Evolutionary conservation across 2,888 invertebrate genomes (phyloP).

Genomic region (Hemithea aestivaria): DNA sequence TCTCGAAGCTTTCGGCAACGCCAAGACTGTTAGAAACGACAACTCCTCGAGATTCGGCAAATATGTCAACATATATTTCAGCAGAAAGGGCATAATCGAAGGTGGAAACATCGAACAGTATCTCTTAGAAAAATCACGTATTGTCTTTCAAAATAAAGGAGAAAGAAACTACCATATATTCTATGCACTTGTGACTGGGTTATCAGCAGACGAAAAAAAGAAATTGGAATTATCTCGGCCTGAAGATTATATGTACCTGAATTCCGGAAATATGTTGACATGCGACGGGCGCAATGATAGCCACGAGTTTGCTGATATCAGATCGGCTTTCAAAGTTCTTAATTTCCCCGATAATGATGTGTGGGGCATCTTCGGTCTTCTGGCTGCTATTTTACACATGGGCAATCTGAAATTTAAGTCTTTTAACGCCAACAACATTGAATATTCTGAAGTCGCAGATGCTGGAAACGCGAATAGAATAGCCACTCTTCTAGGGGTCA

Average conservation of each 20-base stretch:
- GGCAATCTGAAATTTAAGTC: slow-evolving; percentile 94
- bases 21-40: slow-evolving; percentile 96
- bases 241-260: slow-evolving; percentile 88
- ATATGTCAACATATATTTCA: slow-evolving; percentile 95
- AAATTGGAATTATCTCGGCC: slow-evolving; percentile 86
- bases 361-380: slow-evolving; percentile 89
- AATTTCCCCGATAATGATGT: slow-evolving; percentile 92
- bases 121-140: slow-evolving; percentile 94
- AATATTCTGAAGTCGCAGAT: slow-evolving; percentile 91
- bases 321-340: slow-evolving; percentile 95
- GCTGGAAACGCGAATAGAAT: slow-evolving; percentile 83
- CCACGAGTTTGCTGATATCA: slow-evolving; percentile 91
- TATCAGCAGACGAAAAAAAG: slow-evolving; percentile 88
- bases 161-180: slow-evolving; percentile 98
- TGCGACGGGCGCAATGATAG: slow-evolving; percentile 92
- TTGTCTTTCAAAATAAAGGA: slow-evolving; percentile 92
- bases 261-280: slow-evolving; percentile 85
- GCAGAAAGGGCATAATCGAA: slow-evolving; percentile 89
- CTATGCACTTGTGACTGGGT: slow-evolving; percentile 92
- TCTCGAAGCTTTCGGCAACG: slow-evolving; percentile 98
- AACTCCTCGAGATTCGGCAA: slow-evolving; percentile 98
- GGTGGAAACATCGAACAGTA: slow-evolving; percentile 97
- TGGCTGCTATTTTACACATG: slow-evolving; percentile 93
- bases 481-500: slow-evolving; percentile 85
- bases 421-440: slow-evolving; percentile 87